phyloP scores from a whole-genome alignment of 2,797 vertebrate species.

The Myotis pilosus region DNA sequence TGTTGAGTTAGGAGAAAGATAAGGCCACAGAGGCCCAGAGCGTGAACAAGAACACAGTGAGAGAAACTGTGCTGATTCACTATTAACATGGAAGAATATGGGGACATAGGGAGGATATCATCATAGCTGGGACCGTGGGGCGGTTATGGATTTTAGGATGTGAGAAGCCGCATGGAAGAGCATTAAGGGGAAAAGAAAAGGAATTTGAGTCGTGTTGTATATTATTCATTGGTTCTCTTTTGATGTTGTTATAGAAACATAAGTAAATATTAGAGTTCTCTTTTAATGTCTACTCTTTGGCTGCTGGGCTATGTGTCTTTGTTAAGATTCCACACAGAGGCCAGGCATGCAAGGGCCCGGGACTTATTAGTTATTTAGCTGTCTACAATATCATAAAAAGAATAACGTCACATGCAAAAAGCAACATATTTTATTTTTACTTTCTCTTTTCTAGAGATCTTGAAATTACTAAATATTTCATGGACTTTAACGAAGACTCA shows the following conservation, averaged over 20 bases:
- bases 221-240: constrained; percentile 16
- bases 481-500: neutral
- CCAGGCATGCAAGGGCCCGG: neutral
- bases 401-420: neutral
- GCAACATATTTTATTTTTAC: constrained; percentile 24
- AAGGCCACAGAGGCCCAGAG: neutral
- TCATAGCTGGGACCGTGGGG: neutral
- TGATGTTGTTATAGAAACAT: neutral
- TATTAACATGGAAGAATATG: neutral
- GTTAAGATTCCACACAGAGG: constrained; percentile 16
- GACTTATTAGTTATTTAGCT: neutral
- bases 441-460: constrained; percentile 15
- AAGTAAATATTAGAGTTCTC: neutral
- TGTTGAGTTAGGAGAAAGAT: neutral
- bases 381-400: neutral
- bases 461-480: constrained; percentile 50
- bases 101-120: neutral
- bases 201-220: neutral
- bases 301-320: neutral
- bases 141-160: neutral
- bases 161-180: neutral
- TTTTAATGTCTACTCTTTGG: constrained; percentile 1
- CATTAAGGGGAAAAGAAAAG: neutral
- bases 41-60: neutral
- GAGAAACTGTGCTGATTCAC: neutral